Percentiles rank a stretch among this genome's conserved stretches.
Conservation (phyloP, 2,797 vertebrate species). For the Oreochromis mossambicus region DNA sequence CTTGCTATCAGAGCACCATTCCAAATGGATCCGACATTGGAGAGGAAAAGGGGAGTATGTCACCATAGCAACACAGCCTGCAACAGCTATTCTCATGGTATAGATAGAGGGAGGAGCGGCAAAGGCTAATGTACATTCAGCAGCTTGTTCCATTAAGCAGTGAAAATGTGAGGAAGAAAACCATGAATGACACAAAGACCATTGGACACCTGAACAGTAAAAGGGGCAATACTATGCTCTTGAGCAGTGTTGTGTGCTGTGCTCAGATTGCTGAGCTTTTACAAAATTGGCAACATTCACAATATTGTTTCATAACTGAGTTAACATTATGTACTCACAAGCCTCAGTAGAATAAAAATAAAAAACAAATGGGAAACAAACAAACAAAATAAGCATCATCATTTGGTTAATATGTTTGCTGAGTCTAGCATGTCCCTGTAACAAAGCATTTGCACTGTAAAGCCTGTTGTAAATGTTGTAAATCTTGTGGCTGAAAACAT, state of each 20-base stretch:
- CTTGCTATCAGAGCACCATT: background rate
- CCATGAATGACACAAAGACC: background rate
- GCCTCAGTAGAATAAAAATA: background rate
- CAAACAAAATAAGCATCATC: background rate
- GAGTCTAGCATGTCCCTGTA: background rate
- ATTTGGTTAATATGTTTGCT: background rate
- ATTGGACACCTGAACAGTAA: background rate
- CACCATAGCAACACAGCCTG: slow-evolving; percentile 25
- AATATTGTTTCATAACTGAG: background rate
- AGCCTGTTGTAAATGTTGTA: background rate
- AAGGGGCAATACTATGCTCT: background rate
- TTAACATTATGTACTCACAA: background rate
- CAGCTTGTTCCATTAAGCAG: background rate
- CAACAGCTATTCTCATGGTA: slow-evolving; percentile 15
- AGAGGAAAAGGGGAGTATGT: slow-evolving; percentile 30
- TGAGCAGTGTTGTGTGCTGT: background rate
- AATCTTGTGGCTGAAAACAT: background rate
- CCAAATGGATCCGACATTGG: slow-evolving; percentile 10
- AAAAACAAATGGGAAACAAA: background rate
- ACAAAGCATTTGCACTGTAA: background rate
- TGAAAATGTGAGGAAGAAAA: background rate
- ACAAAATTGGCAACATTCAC: background rate
- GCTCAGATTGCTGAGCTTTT: background rate
- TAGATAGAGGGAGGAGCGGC: slow-evolving; percentile 6
- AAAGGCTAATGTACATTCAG: slow-evolving; percentile 6